Evolutionary conservation across 2,888 invertebrate genomes (phyloP).

Genomic region (Morinoia aosen): DNA sequence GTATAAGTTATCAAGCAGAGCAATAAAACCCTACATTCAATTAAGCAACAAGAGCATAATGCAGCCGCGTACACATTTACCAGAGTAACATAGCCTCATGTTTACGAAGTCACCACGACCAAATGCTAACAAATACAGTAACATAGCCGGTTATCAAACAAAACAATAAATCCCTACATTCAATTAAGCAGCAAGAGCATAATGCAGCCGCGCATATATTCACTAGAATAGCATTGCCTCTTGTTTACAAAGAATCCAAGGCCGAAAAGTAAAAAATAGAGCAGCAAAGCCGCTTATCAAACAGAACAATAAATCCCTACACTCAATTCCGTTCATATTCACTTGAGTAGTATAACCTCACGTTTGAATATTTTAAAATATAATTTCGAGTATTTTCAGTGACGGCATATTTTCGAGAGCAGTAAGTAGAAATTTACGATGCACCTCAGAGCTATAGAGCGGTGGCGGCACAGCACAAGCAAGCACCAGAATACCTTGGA

Average conservation of each 20-base stretch:
- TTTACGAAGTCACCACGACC: not conserved
- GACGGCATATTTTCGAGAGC: not conserved
- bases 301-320: not conserved
- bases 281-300: not conserved
- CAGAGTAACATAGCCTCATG: not conserved
- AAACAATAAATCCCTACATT: too few species aligned
- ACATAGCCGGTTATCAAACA: not conserved
- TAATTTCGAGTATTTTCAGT: not conserved
- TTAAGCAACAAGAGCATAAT: too few species aligned
- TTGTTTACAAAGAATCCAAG: not conserved
- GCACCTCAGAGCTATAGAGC: not conserved
- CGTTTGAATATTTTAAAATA: too few species aligned
- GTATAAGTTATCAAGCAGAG: not conserved
- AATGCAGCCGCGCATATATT: not conserved
- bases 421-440: not conserved
- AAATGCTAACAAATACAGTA: not conserved
- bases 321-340: not conserved
- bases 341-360: not conserved
- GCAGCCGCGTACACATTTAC: not conserved
- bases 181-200: too few species aligned
- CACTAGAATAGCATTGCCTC: not conserved
- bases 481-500: not conserved
- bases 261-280: too few species aligned
- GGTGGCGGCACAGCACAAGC: not conserved
- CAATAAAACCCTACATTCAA: not conserved